Conservation (phyloP, 2,113 vertebrate species). For the Maccullochella peelii region DNA sequence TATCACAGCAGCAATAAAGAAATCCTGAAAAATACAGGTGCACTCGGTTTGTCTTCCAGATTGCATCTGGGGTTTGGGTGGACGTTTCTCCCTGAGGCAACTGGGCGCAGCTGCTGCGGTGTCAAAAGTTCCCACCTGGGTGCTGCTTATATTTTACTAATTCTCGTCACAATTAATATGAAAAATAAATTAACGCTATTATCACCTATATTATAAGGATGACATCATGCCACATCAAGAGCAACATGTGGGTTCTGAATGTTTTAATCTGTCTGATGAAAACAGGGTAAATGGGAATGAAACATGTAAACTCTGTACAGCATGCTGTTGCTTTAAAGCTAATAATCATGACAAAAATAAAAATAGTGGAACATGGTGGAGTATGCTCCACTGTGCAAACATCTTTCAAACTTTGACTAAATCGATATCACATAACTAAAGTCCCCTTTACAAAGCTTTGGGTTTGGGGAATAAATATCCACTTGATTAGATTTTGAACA, state of each 20-base stretch:
- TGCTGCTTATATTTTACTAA: not conserved
- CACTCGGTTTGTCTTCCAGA: not conserved
- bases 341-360: too few relatives aligned
- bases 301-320: not conserved
- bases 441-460: not conserved
- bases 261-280: not conserved
- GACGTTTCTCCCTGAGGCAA: constrained; percentile 1
- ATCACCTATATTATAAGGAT: not conserved
- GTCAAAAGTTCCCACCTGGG: not conserved
- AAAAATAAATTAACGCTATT: not conserved
- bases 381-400: not conserved
- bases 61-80: not conserved
- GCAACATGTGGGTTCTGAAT: not conserved
- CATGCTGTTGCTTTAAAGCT: not conserved
- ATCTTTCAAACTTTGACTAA: not conserved
- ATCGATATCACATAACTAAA: not conserved
- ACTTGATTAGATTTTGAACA: not conserved
- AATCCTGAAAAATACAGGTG: not conserved
- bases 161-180: not conserved
- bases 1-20: not conserved
- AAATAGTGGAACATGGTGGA: not conserved
- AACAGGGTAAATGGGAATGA: not conserved
- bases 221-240: not conserved
- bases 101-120: not conserved
- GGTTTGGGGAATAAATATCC: not conserved